Conservation (phyloP, 2,797 vertebrate genomes). For the Catamblyrhynchus diadema region DNA sequence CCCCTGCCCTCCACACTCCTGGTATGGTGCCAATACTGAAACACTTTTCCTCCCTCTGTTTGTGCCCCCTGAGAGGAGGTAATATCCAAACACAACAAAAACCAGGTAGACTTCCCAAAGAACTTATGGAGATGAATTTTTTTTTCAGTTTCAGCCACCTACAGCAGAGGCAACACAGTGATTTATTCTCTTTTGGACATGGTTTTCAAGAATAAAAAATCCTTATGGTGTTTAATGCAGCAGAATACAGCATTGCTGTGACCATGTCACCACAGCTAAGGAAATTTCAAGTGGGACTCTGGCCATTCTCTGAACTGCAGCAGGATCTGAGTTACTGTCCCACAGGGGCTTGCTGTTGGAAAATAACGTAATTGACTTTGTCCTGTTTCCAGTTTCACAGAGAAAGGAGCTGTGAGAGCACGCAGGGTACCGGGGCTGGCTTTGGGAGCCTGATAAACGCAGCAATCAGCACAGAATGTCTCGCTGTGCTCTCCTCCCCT, state of each 20-base stretch:
- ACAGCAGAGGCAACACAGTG: neutral
- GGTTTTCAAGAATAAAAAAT: neutral
- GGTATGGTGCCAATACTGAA: neutral
- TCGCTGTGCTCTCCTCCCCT: neutral
- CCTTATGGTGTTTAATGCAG: neutral
- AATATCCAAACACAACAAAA: neutral
- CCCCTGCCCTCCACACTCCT: neutral
- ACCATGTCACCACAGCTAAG: neutral
- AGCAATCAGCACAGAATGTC: neutral
- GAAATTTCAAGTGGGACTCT: neutral
- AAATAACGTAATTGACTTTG: slow-evolving; percentile 42
- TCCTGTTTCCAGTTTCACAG: slow-evolving; percentile 28
- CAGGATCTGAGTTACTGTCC: slow-evolving; percentile 16
- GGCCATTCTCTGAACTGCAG: neutral
- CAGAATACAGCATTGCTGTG: neutral
- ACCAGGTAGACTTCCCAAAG: neutral
- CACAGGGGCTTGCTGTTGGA: slow-evolving; percentile 14
- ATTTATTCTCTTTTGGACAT: neutral
- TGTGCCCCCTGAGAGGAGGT: neutral
- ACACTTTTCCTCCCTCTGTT: neutral
- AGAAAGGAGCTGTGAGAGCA: neutral
- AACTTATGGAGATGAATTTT: neutral
- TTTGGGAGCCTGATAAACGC: neutral
- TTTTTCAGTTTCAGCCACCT: neutral
- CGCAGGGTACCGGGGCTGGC: neutral